These are phyloP conservation scores for Hepsetus odoe DNA, from an alignment of 2,113 vertebrate genomes.

Conservation along the genomic window DNA sequence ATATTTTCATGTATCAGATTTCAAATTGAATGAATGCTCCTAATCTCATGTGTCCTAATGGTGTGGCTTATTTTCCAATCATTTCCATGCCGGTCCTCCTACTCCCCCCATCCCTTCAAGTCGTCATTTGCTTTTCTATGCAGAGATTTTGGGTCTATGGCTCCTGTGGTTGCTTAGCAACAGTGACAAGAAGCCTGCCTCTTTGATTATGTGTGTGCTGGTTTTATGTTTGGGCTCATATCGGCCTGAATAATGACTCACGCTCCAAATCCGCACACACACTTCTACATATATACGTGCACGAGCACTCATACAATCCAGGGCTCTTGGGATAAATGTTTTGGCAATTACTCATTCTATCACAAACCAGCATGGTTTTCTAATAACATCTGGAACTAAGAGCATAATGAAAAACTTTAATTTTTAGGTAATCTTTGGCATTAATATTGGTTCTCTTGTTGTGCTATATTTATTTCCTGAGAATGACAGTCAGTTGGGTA, in stretches of 20 bases:
- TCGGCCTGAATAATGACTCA: conserved; percentile 70
- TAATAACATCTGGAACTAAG: neutral
- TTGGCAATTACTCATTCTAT: neutral
- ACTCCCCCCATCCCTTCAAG: conserved; percentile 63
- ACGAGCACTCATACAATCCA: neutral
- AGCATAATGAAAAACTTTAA: neutral
- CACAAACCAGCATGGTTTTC: neutral
- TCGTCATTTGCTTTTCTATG: conserved; percentile 71
- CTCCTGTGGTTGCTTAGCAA: conserved; percentile 79
- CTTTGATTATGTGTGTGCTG: conserved; percentile 63
- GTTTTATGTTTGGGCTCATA: conserved; percentile 67
- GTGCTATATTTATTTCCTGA: too few species aligned
- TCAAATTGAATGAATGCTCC: neutral
- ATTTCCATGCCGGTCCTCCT: conserved; percentile 60
- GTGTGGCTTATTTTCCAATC: conserved; percentile 57
- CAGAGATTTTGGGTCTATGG: conserved; percentile 72
- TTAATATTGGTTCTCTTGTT: too few species aligned
- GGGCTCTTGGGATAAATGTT: neutral
- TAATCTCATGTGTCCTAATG: conserved; percentile 12
- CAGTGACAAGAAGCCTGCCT: conserved; percentile 78
- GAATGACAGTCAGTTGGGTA: neutral
- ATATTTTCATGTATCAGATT: conserved; percentile 8
- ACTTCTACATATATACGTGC: conserved; percentile 23
- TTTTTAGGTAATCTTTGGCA: too few species aligned
- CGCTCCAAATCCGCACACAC: conserved; percentile 45